Evolutionary conservation across 2,888 invertebrate genomes (phyloP).

Genomic region (Nomada ruficornis): DNA sequence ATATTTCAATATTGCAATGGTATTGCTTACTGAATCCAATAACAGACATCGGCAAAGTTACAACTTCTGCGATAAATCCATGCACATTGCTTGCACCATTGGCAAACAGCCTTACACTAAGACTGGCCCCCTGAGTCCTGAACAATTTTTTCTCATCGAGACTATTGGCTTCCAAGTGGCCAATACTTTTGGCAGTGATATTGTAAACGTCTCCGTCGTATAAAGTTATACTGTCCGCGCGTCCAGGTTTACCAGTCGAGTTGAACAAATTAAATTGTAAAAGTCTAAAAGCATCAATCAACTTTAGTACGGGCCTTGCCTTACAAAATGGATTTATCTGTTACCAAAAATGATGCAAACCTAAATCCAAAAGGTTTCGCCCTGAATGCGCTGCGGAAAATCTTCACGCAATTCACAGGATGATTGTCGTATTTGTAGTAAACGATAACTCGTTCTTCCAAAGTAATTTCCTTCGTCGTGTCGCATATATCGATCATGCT

Average conservation of each 20-base stretch:
- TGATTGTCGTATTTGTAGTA: conserved; percentile 99
- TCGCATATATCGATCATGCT: conserved; percentile 98
- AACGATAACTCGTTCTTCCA: conserved; percentile 95
- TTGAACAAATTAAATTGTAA: conserved; percentile 97
- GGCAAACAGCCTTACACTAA: conserved; percentile 96
- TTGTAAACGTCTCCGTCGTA: conserved; percentile 98
- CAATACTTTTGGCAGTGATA: conserved; percentile 90
- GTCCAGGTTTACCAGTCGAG: conserved; percentile 92
- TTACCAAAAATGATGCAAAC: conserved; percentile 73
- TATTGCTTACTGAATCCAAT: conserved; percentile 93
- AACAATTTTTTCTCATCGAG: conserved; percentile 91
- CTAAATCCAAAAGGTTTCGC: conserved; percentile 95
- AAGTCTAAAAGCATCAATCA: conserved; percentile 85
- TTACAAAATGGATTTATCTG: neutral
- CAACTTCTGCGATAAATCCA: conserved; percentile 98
- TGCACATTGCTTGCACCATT: conserved; percentile 97
- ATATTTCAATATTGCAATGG: neutral
- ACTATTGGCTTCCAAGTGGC: conserved; percentile 90
- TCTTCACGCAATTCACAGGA: conserved; percentile 98
- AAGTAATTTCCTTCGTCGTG: conserved; percentile 94
- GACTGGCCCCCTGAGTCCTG: conserved; percentile 90
- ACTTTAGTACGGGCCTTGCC: too few relatives aligned
- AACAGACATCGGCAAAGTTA: conserved; percentile 96
- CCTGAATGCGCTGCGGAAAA: conserved; percentile 94
- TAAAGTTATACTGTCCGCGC: conserved; percentile 93